Conservation (phyloP, 2,113 vertebrate species). For the Pundamilia nyererei region DNA sequence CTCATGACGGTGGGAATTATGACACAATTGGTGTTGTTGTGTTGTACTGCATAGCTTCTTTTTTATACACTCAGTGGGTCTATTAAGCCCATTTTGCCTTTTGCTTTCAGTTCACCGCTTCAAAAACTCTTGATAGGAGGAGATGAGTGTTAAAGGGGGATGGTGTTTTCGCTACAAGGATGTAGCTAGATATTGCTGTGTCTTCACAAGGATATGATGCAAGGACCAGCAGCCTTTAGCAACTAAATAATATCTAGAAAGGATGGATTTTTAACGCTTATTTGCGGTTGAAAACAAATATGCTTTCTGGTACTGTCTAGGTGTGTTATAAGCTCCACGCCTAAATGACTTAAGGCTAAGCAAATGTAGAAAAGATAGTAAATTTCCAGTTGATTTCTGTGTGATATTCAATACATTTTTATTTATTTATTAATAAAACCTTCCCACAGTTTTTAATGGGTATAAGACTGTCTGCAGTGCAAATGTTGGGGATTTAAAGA, state of each 20-base stretch:
- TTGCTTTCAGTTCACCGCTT: neutral
- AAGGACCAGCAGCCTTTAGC: neutral
- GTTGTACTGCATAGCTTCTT: neutral
- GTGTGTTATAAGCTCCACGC: neutral
- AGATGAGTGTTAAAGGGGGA: neutral
- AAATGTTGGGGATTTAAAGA: neutral
- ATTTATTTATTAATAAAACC: neutral
- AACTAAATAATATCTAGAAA: neutral
- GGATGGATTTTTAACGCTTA: neutral
- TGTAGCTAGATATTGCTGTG: neutral
- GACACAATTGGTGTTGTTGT: constrained; percentile 19
- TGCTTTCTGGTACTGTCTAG: neutral
- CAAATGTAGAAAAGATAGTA: neutral
- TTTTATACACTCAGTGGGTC: neutral
- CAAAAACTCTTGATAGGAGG: neutral
- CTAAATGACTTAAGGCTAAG: neutral
- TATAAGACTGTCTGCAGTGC: neutral
- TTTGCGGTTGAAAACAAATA: neutral
- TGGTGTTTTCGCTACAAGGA: neutral
- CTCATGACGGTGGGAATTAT: constrained; percentile 26
- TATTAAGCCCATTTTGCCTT: neutral
- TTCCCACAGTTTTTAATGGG: neutral
- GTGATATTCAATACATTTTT: neutral
- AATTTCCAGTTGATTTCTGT: neutral
- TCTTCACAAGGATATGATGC: neutral